phyloP scores from a whole-genome alignment of 2,797 vertebrate genomes.

The Tangara arthus region DNA sequence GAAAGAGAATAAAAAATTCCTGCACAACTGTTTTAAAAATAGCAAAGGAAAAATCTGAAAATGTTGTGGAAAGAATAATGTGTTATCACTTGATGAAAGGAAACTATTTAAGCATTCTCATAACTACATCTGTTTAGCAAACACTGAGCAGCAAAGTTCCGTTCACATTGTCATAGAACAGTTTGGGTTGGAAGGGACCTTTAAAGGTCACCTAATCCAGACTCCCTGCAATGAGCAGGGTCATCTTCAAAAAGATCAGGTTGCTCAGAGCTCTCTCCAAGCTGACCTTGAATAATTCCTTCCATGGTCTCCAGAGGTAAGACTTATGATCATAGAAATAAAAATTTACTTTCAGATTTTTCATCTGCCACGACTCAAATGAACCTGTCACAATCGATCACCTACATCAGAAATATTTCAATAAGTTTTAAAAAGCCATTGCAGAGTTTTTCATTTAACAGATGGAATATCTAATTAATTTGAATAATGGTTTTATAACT shows the following conservation, averaged over 20 bases:
- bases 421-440: not conserved
- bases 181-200: not conserved
- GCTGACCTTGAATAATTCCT: not conserved
- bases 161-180: not conserved
- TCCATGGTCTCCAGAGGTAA: not conserved
- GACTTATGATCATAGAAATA: not conserved
- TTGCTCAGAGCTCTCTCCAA: not conserved
- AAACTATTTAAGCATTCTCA: not conserved
- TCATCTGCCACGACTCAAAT: not conserved
- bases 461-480: not conserved
- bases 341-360: not conserved
- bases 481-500: not conserved
- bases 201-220: not conserved
- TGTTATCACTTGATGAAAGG: not conserved
- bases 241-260: not conserved
- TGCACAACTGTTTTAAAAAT: not conserved
- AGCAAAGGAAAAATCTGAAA: not conserved
- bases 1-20: not conserved
- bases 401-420: not conserved
- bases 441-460: slow-evolving; percentile 5
- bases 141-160: not conserved
- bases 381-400: not conserved
- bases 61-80: not conserved
- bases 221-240: not conserved
- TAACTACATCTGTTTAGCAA: not conserved